Evolutionary conservation across 2,888 invertebrate genomes (phyloP), one percentile per base, ranked within the genome.

Genomic region (Pedicia rivosa): DNA sequence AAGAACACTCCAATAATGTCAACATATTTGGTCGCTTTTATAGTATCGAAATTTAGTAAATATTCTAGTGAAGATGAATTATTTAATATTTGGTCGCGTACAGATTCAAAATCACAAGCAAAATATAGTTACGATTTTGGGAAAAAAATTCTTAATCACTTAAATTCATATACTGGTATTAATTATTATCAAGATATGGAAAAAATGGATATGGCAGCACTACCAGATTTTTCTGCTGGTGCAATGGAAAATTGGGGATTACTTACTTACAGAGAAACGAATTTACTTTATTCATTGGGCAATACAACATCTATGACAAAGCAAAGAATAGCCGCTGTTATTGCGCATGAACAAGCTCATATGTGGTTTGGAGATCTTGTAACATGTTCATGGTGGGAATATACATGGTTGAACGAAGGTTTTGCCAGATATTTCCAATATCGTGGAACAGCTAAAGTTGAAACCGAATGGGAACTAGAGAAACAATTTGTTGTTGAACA

Each of bases 191-290:
- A 52, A 0, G 56, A 62, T 5, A 62, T 79, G 40, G 64, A 74
- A 5, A 87, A 87, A 54, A 67, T 87, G 56, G 81, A 88, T 51
- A 74, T 87, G 51, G 74, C 86, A n/a, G 87, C 84, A 2, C 68
- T 91, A 40, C 78, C 84, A 0, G 83, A 88, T 53, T 87, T 88
- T 54, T 68, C 70, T 32, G 76, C 80, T 43, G 83, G 82, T 29
- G 88, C 88, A 36, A 88, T 90, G 88, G 87, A 88, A 54, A 90
- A 91, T 54, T 90, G 88, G 87, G 90, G 88, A 6, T 63, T 90
- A 16, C 68, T 87, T 6, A 87, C 81, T 3, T 90, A 80, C 60
- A 60, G 78, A 38, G 83, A 84, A 52, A 70, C 74, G 0, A 68
- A 70, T 1, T 57, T 83, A 42, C 56, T 84, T 3, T 79, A 70